A percentile compares a stretch with the other conserved stretches of the same genome.
These are phyloP conservation scores for Sebastes nivosus DNA, from an alignment of 2,797 vertebrate species.

Conservation along the genomic window DNA sequence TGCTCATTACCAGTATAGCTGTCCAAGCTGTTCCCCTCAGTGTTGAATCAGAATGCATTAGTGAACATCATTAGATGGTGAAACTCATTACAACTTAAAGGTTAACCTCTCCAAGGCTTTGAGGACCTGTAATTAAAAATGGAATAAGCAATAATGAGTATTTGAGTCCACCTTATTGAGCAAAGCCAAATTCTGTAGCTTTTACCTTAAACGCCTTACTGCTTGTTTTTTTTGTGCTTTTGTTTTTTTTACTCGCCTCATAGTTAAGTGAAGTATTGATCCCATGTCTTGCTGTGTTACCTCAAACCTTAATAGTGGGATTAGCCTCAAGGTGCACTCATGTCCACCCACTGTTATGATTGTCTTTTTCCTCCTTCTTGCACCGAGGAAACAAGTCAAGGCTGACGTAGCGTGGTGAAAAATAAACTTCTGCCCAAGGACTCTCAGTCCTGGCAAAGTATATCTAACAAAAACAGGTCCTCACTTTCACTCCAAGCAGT, in stretches of 20 bases:
- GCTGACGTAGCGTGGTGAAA: slow-evolving; percentile 21
- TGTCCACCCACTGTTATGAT: slow-evolving; percentile 65
- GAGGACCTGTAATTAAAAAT: slow-evolving; percentile 71
- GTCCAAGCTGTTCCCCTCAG: slow-evolving; percentile 35
- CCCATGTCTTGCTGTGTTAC: slow-evolving; percentile 65
- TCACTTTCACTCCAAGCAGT: slow-evolving; percentile 52
- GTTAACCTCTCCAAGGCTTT: slow-evolving; percentile 68
- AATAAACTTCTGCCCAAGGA: slow-evolving; percentile 52
- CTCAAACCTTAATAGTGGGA: slow-evolving; percentile 69
- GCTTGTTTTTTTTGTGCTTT: slow-evolving; percentile 28
- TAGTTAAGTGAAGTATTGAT: slow-evolving; percentile 74
- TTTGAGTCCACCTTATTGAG: slow-evolving; percentile 48
- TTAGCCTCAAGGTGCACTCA: slow-evolving; percentile 72
- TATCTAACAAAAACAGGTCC: slow-evolving; percentile 43
- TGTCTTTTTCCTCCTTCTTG: slow-evolving; percentile 54
- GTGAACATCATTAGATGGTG: slow-evolving; percentile 67
- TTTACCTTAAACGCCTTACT: slow-evolving; percentile 22
- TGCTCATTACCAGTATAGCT: slow-evolving; percentile 51
- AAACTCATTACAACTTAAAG: slow-evolving; percentile 74
- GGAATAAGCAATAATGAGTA: slow-evolving; percentile 60
- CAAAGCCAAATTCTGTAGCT: slow-evolving; percentile 41
- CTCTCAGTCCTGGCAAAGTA: slow-evolving; percentile 23
- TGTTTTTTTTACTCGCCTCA: slow-evolving; percentile 37
- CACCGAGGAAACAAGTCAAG: slow-evolving; percentile 43
- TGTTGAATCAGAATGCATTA: slow-evolving; percentile 63